Conservation (phyloP, 2,888 invertebrate species). For the Cyclophora albipunctata region DNA sequence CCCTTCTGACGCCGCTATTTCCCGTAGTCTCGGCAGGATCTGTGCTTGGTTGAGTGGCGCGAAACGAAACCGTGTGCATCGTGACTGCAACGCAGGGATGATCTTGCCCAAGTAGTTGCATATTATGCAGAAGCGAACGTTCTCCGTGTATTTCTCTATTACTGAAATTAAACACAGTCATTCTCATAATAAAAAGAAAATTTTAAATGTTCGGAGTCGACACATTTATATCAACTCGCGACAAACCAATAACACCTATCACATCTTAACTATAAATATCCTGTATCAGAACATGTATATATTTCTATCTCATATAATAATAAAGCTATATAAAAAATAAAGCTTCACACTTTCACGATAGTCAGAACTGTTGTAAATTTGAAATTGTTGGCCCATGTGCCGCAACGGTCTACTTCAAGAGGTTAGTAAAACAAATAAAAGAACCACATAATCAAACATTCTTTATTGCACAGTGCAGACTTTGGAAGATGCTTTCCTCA, state of each 20-base stretch:
- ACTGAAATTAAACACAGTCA: conserved; percentile 76
- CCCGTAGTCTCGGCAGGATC: conserved; percentile 90
- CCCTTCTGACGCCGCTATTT: conserved; percentile 89
- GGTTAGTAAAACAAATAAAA: too few species aligned
- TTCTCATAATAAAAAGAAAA: not conserved
- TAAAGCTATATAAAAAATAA: too few species aligned
- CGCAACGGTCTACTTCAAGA: too few species aligned
- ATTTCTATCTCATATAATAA: too few species aligned
- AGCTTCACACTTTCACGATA: too few species aligned
- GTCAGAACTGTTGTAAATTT: too few species aligned
- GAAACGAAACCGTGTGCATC: conserved; percentile 97
- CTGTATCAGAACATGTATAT: too few species aligned
- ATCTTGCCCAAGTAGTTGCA: conserved; percentile 99
- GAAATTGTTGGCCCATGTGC: too few species aligned
- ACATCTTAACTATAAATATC: too few species aligned
- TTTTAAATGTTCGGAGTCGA: too few species aligned
- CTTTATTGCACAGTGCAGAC: conserved; percentile 71
- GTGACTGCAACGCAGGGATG: conserved; percentile 97
- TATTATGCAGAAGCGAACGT: conserved; percentile 98
- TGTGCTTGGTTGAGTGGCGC: conserved; percentile 90
- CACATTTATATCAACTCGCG: too few species aligned
- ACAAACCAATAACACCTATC: too few species aligned
- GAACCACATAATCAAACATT: not conserved
- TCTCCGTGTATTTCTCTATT: conserved; percentile 99
- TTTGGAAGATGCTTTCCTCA: conserved; percentile 61